phyloP scores from a whole-genome alignment of 1,140 invertebrate genomes.

The Trichonephila clavata region DNA sequence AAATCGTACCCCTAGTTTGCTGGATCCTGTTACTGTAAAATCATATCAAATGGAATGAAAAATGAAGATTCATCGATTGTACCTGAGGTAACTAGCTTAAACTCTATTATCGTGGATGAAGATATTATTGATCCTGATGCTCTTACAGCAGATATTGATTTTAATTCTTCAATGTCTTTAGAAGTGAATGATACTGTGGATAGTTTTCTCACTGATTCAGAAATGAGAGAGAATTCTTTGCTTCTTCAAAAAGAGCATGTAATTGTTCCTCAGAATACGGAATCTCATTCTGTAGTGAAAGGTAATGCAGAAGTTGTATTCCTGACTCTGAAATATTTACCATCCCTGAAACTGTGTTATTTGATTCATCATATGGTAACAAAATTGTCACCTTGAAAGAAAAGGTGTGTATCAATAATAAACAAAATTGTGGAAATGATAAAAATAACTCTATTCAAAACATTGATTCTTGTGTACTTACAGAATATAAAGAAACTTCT shows the following conservation, averaged over 20 bases:
- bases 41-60: background rate
- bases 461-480: too few species aligned
- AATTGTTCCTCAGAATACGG: background rate
- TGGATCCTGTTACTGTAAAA: background rate
- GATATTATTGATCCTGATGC: conserved; percentile 19
- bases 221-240: background rate
- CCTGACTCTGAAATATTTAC: conserved; percentile 47
- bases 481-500: background rate
- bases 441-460: too few species aligned
- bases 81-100: background rate
- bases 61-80: too few species aligned
- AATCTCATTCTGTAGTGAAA: background rate
- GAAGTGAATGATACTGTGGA: conserved; percentile 16
- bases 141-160: conserved; percentile 30
- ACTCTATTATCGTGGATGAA: background rate
- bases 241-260: background rate
- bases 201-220: background rate
- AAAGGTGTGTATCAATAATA: background rate
- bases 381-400: background rate
- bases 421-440: background rate
- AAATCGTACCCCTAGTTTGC: conserved; percentile 34
- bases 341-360: conserved; percentile 61
- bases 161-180: conserved; percentile 19
- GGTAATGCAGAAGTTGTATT: background rate
- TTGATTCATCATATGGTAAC: background rate